Base-by-base conservation (phyloP, 2,888 invertebrate genomes). In the Phania funesta region DNA sequence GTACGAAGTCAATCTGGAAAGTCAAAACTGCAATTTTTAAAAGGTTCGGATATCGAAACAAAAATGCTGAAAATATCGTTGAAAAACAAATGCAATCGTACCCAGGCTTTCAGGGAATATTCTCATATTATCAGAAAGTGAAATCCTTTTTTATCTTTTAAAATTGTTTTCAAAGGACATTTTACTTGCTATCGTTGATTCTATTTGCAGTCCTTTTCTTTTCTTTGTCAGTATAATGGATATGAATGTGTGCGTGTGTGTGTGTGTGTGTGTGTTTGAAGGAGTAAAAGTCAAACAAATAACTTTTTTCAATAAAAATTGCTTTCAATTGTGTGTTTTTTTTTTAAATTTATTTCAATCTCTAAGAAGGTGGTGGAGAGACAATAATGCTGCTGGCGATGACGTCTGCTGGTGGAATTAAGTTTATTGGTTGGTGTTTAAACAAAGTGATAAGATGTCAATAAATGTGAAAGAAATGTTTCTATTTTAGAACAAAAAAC, bases 271-370 rank as follows among this genome's bases (percentile, higher is more conserved):
- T 16, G 44, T 52, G 52, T 48, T 38, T 29, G 38, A 41, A 29
- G 7, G 41, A 24, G 29, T 32, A 24, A 60, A 76, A 78, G 65
- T 65, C 48, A 71, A 71, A 73, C 65, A 71, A 78, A 58, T 65
- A 71, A 50, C 71, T 50, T 50, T 65, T 65, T 78, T 38, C 32
- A 73, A 71, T 71, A 78, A 50, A 78, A 73, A 71, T 65, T 78
- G 71, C 78, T 65, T 71, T 78, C 78, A 65, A 56, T 78, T 56
- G 75, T 29, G 58, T 41, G n/a, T n/a, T n/a, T n/a, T n/a, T n/a
- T 48, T 64, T 65, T 58, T 22, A 78, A 50, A 58, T 44, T 46
- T 58, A 71, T 71, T 65, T 73, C 60, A 68, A 32, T 68, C 60
- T 44, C 16, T 41, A 26, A 58, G 67, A 67, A 76, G 67, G 38